A percentile compares a stretch with the other conserved stretches of the same genome.
phyloP scores from a whole-genome alignment of 2,113 vertebrate genomes.

The Pseudopodoces humilis region DNA sequence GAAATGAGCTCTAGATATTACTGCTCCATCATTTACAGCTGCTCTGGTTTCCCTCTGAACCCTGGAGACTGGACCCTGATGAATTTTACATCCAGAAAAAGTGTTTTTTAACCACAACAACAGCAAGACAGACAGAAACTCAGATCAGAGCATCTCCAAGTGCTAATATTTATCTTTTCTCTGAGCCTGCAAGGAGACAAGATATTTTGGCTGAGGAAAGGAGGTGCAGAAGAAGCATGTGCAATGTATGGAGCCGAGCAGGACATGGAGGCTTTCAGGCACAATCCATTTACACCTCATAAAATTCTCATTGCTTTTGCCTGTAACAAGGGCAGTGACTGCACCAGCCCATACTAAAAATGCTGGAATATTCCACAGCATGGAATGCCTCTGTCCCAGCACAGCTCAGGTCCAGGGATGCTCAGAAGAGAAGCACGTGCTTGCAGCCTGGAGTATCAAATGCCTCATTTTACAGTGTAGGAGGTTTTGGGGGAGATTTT shows the following conservation, averaged over 20 bases:
- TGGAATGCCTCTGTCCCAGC: neutral
- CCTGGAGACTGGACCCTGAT: slow-evolving; percentile 32
- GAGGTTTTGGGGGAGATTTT: neutral
- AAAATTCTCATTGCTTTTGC: slow-evolving; percentile 49
- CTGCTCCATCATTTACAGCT: slow-evolving; percentile 43
- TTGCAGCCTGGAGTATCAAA: neutral
- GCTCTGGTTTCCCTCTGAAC: slow-evolving; percentile 34
- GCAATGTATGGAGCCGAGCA: fast-evolving
- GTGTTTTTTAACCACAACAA: slow-evolving; percentile 8
- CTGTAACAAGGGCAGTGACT: slow-evolving; percentile 16
- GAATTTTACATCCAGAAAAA: slow-evolving; percentile 11
- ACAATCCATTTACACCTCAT: slow-evolving; percentile 54
- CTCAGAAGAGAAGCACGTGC: fast-evolving
- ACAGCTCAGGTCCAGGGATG: fast-evolving
- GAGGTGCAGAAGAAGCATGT: neutral
- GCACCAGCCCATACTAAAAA: neutral
- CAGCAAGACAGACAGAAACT: neutral
- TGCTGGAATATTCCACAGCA: neutral
- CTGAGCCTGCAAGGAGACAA: neutral
- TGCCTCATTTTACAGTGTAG: neutral
- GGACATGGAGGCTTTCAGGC: neutral
- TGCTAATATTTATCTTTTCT: neutral
- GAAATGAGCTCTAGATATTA: slow-evolving; percentile 27
- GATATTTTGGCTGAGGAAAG: neutral
- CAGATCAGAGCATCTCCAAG: neutral